Evolutionary conservation across 1,140 invertebrate genomes (phyloP), one percentile per base, ranked within the genome.

Genomic region (Arctopsyche grandis): DNA sequence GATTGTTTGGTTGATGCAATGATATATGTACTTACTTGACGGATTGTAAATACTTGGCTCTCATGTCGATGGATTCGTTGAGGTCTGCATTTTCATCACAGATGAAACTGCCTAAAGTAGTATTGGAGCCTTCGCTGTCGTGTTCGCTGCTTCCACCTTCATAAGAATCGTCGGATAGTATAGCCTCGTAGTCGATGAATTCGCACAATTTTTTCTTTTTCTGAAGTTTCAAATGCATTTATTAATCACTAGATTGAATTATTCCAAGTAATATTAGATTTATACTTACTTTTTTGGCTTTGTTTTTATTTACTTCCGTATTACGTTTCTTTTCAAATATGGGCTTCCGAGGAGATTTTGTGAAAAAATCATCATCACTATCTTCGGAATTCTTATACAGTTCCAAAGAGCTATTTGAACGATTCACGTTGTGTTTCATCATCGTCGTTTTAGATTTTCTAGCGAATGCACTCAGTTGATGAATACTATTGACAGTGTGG

Each of bases 141-240:
- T 85, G 80, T 60, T 87, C 86, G 73, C 88, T 87, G 0, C 85
- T 86, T 16, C 83, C 86, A 0, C 83, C 83, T 14, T 81, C 82
- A 70, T 74, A 75, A 0, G 74, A 81, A 60, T 87, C 85, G 0
- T 86, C 86, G 0, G 90, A 90, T 46, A 90, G 84, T 19, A 89
- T 87, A 0, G 90, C 92, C 84, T 92, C 91, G 75, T 90, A 83
- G 19, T 90, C 85, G 69, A 93, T 85, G 69, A 91, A 92, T 0
- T 84, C 83, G 71, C 84, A 79, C 0, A 16, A 83, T 9, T 78
- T 78, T 86, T 86, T 80, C 78, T 87, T 87, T 86, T 87, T 81
- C 85, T 84, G 12, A 83, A 85, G 22, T 44, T 75, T 48, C 3
- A 48, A 16, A 75, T 52, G 29, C 3, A 7, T 52, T 29, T 16